These are phyloP conservation scores for Musca domestica DNA, from an alignment of 1,140 invertebrate species.

Conservation along the genomic window DNA sequence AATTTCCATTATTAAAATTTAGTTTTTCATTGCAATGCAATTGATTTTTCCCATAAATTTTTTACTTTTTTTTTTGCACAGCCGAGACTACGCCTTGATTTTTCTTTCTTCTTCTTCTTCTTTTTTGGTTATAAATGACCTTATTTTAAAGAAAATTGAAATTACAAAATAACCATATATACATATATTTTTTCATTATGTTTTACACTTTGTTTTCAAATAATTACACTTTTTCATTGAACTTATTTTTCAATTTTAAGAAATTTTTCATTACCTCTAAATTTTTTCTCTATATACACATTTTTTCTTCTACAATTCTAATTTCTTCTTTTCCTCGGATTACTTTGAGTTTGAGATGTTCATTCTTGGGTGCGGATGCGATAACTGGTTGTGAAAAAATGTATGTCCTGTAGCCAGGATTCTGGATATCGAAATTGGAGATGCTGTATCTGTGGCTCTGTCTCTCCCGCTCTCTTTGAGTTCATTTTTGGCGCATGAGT, in stretches of 20 bases:
- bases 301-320: not conserved
- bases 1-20: not conserved
- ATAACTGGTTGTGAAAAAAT: too few relatives aligned
- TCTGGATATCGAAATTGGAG: not conserved
- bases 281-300: not conserved
- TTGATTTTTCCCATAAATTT: slow-evolving; percentile 4
- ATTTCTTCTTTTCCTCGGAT: too few relatives aligned
- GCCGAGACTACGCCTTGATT: not conserved
- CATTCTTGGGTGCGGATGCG: too few relatives aligned
- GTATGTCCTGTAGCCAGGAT: not conserved
- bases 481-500: not conserved
- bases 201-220: not conserved
- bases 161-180: too few relatives aligned
- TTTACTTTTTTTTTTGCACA: not conserved
- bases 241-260: not conserved
- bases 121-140: not conserved
- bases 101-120: not conserved
- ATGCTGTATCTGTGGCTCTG: not conserved
- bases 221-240: not conserved
- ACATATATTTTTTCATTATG: too few relatives aligned
- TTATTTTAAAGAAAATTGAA: not conserved
- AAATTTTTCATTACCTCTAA: not conserved
- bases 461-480: not conserved
- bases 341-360: too few relatives aligned
- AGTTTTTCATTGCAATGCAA: slow-evolving; percentile 1